These are phyloP conservation scores for Rousettus madagascariensis DNA, from an alignment of 2,797 vertebrate genomes.

Conservation along the genomic window DNA sequence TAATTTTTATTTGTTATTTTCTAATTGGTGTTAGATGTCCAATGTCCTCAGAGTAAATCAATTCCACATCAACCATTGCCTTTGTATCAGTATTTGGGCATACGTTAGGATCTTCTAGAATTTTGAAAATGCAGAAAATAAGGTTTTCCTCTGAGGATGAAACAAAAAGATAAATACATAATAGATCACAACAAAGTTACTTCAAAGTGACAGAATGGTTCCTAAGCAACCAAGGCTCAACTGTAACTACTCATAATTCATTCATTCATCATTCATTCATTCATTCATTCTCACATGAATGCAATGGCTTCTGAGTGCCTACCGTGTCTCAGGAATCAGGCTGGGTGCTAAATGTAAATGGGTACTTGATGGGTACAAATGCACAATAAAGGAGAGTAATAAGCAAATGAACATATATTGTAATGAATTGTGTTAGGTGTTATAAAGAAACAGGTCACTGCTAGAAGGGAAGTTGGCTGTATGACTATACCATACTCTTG, in stretches of 20 bases:
- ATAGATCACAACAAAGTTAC: background rate
- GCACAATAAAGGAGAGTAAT: background rate
- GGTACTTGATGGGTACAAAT: background rate
- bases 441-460: background rate
- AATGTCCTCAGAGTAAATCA: background rate
- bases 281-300: background rate
- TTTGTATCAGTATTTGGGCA: background rate
- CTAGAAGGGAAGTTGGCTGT: background rate
- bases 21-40: background rate
- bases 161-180: slow-evolving; percentile 22
- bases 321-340: background rate
- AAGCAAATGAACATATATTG: background rate
- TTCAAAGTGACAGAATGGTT: background rate
- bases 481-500: background rate
- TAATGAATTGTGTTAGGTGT: background rate
- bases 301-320: background rate
- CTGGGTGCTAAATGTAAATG: background rate
- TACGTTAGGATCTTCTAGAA: background rate
- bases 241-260: background rate
- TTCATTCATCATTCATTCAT: background rate
- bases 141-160: background rate
- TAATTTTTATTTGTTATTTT: slow-evolving; percentile 4
- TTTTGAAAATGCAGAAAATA: slow-evolving; percentile 39
- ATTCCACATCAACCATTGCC: background rate
- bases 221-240: background rate